Base-by-base conservation (phyloP, 2,113 vertebrate species). In the Cichladusa arquata region DNA sequence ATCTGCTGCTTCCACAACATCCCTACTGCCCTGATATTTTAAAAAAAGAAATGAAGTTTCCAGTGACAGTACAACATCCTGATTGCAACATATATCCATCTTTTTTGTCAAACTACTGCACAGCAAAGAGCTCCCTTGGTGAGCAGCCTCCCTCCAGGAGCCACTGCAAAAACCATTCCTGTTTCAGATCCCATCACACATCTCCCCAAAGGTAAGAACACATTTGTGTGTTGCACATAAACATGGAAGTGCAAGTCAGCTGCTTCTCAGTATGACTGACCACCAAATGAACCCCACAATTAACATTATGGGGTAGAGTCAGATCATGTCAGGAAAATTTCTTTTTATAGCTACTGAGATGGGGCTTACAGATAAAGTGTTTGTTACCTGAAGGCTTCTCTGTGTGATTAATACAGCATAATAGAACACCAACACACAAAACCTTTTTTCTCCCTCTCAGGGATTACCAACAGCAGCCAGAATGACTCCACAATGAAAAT, bases 261-360 rank as follows among this genome's bases (percentile, higher is more conserved):
- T 8, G 22, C 33, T 19, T 28, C 54, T 45, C 19, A 7, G 61
- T 45, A 33, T 17, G 54, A 65, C 62, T 40, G 67, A 77, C 14
- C 76, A 61, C 26, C 31, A n/a, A 89, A 31, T 5, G 8, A 94
- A 70, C 60, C 26, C 26, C 15, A 20, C 5, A 40, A 38, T 5
- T 33, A 65, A 44, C 23, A 26, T 15, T 2, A 1, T 0, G 57
- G 31, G 5, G 1, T 2, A 38, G 25, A 72, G 57, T 36, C 71
- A 72, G 36, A 36, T 14, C 50, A 31, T 1, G 11, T 1, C 36
- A 61, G 20, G 42, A 84, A 74, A 85, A 56, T 14, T 25, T 22
- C 47, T 28, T 50, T 62, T 58, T 20, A 12, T 0, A 42, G 44
- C 36, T 36, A 36, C 36, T 36, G 36, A 36, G 36, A 78, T 0